Evolutionary conservation across 92 coral and sea anemone genomes (phyloP), one percentile per base, ranked within the genome.

Genomic region (Heteractis magnifica): DNA sequence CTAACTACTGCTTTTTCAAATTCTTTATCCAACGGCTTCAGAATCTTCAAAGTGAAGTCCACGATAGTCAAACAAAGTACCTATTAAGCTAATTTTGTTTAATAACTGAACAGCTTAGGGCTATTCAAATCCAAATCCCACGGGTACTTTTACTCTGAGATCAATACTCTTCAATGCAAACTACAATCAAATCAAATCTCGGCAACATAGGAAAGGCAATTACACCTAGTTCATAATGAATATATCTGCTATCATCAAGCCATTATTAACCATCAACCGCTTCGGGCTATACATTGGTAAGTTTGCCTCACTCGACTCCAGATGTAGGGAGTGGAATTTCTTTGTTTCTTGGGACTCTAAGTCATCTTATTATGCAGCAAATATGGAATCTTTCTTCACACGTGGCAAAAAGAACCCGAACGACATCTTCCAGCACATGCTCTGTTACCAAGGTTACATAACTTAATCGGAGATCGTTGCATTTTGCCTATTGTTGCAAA

Each of bases 351-450:
- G 50, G 70, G 68, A 51, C 72, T 65, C 83, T 65, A 80, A 34
- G 82, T 78, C 82, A 56, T 12, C 51, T 78, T 78, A 21, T 49
- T 80, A 58, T 79, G 26, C 20, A 48, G 10, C 65, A n/a, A 49
- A 50, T 18, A 62, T 62, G 70, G 52, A 56, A 49, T 49, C 53
- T 2, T n/a, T 16, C 10, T 65, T n/a, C 77, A 68, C 84, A 81
- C 84, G 84, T 81, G 84, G 84, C 84, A 81, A 71, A 59, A 34
- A 34, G 65, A 81, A n/a, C 68, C 49, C 50, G 6, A 3, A 74
- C 77, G 65, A 49, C 62, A 52, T 51, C 64, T 81, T 48, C 65
- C 51, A 81, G 65, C 77, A 81, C 84, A 68, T 71, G 84, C 77
- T 70, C 79, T 41, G 84, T 81, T 51, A 49, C 77, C 77, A 70